These are phyloP conservation scores for Lineus longissimus DNA, from an alignment of 1,140 invertebrate genomes.

Conservation along the genomic window DNA sequence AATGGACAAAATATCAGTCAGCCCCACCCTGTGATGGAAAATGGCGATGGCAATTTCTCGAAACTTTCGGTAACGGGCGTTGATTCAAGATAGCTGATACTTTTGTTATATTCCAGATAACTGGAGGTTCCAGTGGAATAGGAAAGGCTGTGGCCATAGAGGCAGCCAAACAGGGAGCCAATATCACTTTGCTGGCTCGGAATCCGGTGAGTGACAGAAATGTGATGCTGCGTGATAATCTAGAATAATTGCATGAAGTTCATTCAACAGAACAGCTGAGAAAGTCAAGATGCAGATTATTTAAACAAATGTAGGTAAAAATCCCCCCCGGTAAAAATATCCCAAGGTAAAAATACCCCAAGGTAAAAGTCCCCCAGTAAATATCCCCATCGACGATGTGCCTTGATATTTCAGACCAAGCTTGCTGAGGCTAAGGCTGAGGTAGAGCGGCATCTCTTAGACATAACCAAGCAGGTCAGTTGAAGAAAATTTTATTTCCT, in stretches of 20 bases:
- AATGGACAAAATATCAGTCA: conserved; percentile 7
- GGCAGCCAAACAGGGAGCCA: conserved; percentile 72
- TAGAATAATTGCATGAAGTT: no score
- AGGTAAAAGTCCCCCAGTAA: no score
- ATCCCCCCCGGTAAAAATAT: no score
- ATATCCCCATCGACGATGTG: background rate
- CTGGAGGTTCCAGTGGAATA: conserved; percentile 94
- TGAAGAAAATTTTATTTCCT: background rate
- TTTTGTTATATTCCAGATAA: conserved; percentile 57
- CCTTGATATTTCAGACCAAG: conserved; percentile 52
- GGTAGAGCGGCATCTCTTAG: conserved; percentile 54
- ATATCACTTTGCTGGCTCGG: conserved; percentile 86
- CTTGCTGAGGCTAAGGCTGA: conserved; percentile 63
- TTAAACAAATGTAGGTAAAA: no score
- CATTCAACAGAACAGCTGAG: no score
- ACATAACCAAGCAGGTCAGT: conserved; percentile 59
- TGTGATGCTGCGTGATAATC: no score
- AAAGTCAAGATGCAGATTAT: no score
- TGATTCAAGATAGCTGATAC: background rate
- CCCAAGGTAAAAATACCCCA: no score
- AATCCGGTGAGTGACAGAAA: conserved; percentile 56
- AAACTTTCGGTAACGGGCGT: conserved; percentile 9
- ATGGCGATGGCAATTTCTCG: background rate
- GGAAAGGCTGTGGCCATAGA: conserved; percentile 78
- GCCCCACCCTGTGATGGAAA: background rate